These are phyloP conservation scores for Keiferia lycopersicella DNA, from an alignment of 2,888 invertebrate genomes.

Conservation along the genomic window DNA sequence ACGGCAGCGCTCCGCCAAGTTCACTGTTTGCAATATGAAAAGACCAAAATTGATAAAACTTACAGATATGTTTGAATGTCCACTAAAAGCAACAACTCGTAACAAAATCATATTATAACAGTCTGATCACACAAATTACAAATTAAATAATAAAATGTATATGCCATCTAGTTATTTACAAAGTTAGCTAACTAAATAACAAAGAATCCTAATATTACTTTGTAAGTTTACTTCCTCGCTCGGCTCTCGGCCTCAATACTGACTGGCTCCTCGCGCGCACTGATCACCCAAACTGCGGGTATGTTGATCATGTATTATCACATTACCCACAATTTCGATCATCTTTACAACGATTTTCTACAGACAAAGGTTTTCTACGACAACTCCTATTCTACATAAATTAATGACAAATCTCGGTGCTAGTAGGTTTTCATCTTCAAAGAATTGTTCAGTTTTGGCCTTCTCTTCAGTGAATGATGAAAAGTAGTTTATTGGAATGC, in stretches of 20 bases:
- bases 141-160: slow-evolving; percentile 79
- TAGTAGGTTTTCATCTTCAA: slow-evolving; percentile 33
- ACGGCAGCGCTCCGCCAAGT: not conserved
- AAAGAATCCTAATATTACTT: slow-evolving; percentile 74
- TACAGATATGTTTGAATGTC: slow-evolving; percentile 73
- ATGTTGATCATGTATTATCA: not conserved
- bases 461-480: slow-evolving; percentile 23
- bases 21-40: not conserved
- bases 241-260: slow-evolving; percentile 72
- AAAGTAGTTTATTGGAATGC: slow-evolving; percentile 30
- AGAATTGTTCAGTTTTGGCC: not conserved
- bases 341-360: slow-evolving; percentile 32
- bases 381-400: slow-evolving; percentile 59
- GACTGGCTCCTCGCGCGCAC: slow-evolving; percentile 57
- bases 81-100: slow-evolving; percentile 76
- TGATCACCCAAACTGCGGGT: not conserved
- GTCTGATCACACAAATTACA: slow-evolving; percentile 80
- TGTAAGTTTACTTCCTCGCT: slow-evolving; percentile 53
- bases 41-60: slow-evolving; percentile 35
- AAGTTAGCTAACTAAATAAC: slow-evolving; percentile 81
- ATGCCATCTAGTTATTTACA: slow-evolving; percentile 79
- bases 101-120: slow-evolving; percentile 80
- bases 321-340: not conserved
- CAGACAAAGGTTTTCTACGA: slow-evolving; percentile 47
- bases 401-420: slow-evolving; percentile 49